Percentiles rank a stretch among this genome's conserved stretches.
These are phyloP conservation scores for Tolmerus cingulatus DNA, from an alignment of 2,888 invertebrate genomes.

Conservation along the genomic window DNA sequence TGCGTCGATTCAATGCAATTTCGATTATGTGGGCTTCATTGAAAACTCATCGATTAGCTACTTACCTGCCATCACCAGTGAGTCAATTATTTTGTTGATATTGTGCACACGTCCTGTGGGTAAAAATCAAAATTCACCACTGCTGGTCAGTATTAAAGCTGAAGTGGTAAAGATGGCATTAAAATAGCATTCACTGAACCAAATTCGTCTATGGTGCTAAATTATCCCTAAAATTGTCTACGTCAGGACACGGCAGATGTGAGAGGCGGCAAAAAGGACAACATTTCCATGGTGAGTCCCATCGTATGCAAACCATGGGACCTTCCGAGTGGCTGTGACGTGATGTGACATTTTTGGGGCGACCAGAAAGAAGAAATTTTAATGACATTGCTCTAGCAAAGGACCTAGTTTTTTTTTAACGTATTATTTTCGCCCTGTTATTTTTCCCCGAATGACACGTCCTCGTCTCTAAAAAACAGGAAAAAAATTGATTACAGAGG, in stretches of 20 bases:
- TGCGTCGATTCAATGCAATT: not conserved
- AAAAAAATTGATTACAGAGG: not conserved
- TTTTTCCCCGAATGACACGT: not conserved
- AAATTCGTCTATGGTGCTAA: not conserved
- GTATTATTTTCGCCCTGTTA: not conserved
- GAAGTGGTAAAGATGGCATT: not conserved
- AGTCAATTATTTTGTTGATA: not conserved
- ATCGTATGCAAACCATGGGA: slow-evolving; percentile 15
- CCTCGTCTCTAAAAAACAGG: not conserved
- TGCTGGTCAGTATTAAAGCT: not conserved
- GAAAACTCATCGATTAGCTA: not conserved
- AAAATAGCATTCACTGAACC: not conserved
- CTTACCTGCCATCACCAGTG: not conserved
- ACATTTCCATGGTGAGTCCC: not conserved
- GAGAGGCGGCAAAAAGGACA: not conserved
- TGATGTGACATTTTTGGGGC: slow-evolving; percentile 36
- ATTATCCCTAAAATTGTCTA: not conserved
- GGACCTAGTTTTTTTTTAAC: not conserved
- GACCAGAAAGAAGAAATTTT: slow-evolving; percentile 21
- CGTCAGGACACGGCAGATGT: not conserved
- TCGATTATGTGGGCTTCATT: not conserved
- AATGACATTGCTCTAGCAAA: slow-evolving; percentile 2
- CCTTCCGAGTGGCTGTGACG: not conserved
- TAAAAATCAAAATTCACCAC: not conserved
- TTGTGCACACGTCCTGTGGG: not conserved